A percentile compares a stretch with the other conserved stretches of the same genome.
Evolutionary conservation across 2,888 invertebrate genomes (phyloP).

Genomic region (Cabera pusaria): DNA sequence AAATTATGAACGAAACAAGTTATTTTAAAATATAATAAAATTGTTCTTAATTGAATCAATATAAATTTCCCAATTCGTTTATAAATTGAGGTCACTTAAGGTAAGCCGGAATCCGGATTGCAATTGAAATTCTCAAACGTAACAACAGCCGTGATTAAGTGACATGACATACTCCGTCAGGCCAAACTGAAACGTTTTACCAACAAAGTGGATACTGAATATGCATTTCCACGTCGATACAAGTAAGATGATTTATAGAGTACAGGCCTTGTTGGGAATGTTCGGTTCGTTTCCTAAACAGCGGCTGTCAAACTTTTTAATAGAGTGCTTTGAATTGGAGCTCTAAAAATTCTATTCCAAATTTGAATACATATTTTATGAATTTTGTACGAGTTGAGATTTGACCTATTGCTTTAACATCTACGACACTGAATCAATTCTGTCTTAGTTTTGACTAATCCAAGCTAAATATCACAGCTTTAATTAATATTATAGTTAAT

Average conservation of each 20-base stretch:
- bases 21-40: too few species aligned
- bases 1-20: too few species aligned
- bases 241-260: conserved; percentile 58
- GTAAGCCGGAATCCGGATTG: background rate
- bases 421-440: too few species aligned
- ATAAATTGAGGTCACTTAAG: conserved; percentile 1
- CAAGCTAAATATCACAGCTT: too few species aligned
- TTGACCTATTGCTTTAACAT: too few species aligned
- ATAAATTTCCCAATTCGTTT: conserved; percentile 9
- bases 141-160: background rate
- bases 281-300: conserved; percentile 26
- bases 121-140: background rate
- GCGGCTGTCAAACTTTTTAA: conserved; percentile 6
- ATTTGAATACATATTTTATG: too few species aligned
- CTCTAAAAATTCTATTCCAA: too few species aligned
- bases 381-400: too few species aligned
- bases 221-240: conserved; percentile 50
- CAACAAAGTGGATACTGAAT: conserved; percentile 43
- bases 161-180: background rate
- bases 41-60: too few species aligned
- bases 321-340: too few species aligned
- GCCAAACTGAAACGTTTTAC: conserved; percentile 14
- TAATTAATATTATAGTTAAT: too few species aligned
- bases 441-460: too few species aligned
- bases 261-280: conserved; percentile 54